A percentile compares a stretch with the other conserved stretches of the same genome.
Evolutionary conservation across 2,113 vertebrate genomes (phyloP).

Genomic region (Herpetotheres cachinnans): DNA sequence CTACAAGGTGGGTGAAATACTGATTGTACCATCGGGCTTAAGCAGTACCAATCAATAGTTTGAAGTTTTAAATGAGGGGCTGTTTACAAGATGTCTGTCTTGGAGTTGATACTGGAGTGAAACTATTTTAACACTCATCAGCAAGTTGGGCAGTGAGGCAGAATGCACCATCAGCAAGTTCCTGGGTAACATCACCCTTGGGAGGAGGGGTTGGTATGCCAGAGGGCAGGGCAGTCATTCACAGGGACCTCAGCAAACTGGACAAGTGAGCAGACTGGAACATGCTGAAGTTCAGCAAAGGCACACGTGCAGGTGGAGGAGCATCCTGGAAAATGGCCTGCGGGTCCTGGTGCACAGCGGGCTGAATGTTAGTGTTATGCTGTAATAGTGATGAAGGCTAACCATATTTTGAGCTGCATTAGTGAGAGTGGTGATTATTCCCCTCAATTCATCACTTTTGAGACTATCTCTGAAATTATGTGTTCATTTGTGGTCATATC

Average conservation of each 20-base stretch:
- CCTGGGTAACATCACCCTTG: not conserved
- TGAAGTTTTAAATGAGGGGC: not conserved
- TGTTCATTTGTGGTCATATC: not conserved
- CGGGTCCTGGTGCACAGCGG: not conserved
- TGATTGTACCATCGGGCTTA: not conserved
- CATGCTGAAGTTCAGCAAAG: not conserved
- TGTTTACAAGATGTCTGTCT: not conserved
- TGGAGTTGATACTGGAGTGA: not conserved
- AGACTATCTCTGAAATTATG: not conserved
- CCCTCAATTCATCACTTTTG: not conserved
- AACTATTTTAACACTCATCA: not conserved
- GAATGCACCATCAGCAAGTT: not conserved
- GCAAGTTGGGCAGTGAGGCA: not conserved
- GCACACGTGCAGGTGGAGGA: not conserved
- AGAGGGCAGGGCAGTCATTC: not conserved
- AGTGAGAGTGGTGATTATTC: not conserved
- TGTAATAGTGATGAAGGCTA: not conserved
- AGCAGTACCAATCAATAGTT: not conserved
- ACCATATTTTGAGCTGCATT: accelerated
- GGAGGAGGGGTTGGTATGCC: not conserved
- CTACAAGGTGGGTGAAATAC: not conserved
- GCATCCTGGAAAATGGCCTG: not conserved
- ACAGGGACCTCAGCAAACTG: not conserved
- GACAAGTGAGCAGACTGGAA: not conserved
- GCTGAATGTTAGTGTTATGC: not conserved